These are phyloP conservation scores for Heliconius hewitsoni DNA, from an alignment of 1,140 invertebrate genomes.

Conservation along the genomic window DNA sequence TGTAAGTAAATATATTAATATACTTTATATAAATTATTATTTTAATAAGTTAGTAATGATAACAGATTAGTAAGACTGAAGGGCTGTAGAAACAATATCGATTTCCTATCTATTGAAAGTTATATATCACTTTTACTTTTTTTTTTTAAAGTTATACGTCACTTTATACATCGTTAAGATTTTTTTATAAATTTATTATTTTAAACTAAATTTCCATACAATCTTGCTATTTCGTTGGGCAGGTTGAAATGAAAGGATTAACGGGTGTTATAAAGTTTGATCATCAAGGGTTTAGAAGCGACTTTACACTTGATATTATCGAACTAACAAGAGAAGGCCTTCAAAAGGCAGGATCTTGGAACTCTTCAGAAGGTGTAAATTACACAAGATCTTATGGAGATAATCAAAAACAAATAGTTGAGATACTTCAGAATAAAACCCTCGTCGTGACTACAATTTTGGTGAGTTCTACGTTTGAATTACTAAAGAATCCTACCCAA, in stretches of 20 bases:
- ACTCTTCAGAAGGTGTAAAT: conserved; percentile 92
- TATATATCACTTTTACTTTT: too few relatives aligned
- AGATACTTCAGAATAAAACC: conserved; percentile 95
- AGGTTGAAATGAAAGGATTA: conserved; percentile 95
- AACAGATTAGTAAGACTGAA: too few relatives aligned
- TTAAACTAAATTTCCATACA: not conserved
- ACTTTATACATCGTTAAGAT: too few relatives aligned
- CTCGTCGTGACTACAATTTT: conserved; percentile 95
- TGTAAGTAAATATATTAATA: conserved; percentile 83
- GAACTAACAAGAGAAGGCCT: conserved; percentile 91
- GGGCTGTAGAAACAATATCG: too few relatives aligned
- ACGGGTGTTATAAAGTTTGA: conserved; percentile 97
- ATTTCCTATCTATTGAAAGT: too few relatives aligned
- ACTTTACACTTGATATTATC: conserved; percentile 94
- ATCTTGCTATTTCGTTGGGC: conserved; percentile 36
- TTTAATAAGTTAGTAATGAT: not conserved
- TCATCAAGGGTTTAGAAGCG: conserved; percentile 94
- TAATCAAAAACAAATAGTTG: conserved; percentile 90
- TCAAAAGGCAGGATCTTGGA: conserved; percentile 94
- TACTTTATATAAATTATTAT: not conserved
- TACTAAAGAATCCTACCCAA: conserved; percentile 16
- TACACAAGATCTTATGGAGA: conserved; percentile 94
- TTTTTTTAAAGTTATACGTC: too few relatives aligned
- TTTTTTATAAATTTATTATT: not conserved
- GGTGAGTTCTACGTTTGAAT: conserved; percentile 83